Conservation (phyloP, 1,140 invertebrate genomes). For the Charaxes varanes region DNA sequence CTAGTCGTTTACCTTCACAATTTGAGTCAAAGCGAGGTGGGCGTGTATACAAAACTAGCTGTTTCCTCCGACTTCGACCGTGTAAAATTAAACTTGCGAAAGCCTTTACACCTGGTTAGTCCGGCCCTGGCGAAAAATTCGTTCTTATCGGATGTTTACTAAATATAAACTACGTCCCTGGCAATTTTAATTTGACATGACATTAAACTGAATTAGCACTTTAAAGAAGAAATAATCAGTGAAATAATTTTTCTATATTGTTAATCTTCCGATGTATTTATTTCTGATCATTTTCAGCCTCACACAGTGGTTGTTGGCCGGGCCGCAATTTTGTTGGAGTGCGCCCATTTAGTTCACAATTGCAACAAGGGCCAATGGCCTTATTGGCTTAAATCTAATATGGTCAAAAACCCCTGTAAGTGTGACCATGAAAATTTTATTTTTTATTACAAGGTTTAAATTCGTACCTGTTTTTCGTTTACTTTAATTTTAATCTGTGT, state of each 20-base stretch:
- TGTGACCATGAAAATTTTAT: constrained; percentile 12
- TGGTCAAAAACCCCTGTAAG: constrained; percentile 52
- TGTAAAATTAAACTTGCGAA: no score
- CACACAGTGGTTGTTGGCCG: constrained; percentile 93
- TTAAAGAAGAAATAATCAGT: no score
- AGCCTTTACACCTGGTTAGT: no score
- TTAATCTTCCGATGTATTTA: neutral
- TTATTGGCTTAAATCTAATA: constrained; percentile 60
- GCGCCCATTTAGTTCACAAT: constrained; percentile 95
- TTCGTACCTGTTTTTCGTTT: constrained; percentile 13
- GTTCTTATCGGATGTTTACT: no score
- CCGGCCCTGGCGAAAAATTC: no score
- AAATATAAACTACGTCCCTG: no score
- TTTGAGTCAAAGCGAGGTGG: no score
- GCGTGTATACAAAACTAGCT: no score
- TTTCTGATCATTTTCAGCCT: constrained; percentile 78
- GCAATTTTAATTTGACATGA: no score
- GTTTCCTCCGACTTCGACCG: no score
- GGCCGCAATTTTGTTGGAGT: constrained; percentile 94
- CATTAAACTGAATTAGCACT: no score
- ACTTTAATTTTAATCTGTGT: neutral
- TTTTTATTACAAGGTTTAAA: constrained; percentile 5
- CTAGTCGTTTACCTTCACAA: no score
- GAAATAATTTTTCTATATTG: constrained; percentile 2
- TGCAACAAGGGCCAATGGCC: constrained; percentile 99